Conservation (phyloP, 64 coral and sea anemone species). For the Montipora sp. region DNA sequence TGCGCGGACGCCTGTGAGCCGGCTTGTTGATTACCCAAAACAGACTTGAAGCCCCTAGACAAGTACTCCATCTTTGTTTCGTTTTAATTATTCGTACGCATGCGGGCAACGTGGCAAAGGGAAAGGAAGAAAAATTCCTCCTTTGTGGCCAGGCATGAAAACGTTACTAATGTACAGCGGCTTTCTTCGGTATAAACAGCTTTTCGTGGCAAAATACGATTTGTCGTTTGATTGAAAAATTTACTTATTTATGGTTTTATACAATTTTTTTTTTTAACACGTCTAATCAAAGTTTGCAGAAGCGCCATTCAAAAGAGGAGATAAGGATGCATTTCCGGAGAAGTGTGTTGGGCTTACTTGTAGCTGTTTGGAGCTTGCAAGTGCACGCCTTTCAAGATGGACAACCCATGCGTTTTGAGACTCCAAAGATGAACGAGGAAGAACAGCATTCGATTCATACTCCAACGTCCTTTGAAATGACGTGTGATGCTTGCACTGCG, state of each 20-base stretch:
- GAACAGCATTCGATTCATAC: slow-evolving; percentile 95
- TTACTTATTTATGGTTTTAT: slow-evolving; percentile 49
- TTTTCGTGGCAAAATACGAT: slow-evolving; percentile 54
- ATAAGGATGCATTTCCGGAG: slow-evolving; percentile 2
- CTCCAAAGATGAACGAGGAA: slow-evolving; percentile 95
- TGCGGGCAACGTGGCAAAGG: slow-evolving; percentile 97
- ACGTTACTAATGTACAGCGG: slow-evolving; percentile 21
- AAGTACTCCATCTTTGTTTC: slow-evolving; percentile 77
- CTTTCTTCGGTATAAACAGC: neutral
- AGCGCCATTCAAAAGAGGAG: neutral
- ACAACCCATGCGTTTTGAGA: slow-evolving; percentile 97
- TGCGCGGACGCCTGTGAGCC: slow-evolving; percentile 78
- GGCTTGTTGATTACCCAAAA: slow-evolving; percentile 86
- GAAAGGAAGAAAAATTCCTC: neutral
- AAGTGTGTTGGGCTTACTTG: neutral
- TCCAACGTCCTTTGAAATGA: slow-evolving; percentile 91
- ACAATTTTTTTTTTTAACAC: slow-evolving; percentile 1
- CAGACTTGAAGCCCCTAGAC: slow-evolving; percentile 89
- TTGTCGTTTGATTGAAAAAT: slow-evolving; percentile 4
- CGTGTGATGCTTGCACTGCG: slow-evolving; percentile 92
- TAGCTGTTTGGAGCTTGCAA: neutral
- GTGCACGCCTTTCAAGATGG: slow-evolving; percentile 15
- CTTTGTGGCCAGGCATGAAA: neutral
- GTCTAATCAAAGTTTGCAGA: slow-evolving; percentile 24
- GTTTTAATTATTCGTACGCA: slow-evolving; percentile 72